phyloP scores from a whole-genome alignment of 2,797 vertebrate species.

The Hybognathus amarus region DNA sequence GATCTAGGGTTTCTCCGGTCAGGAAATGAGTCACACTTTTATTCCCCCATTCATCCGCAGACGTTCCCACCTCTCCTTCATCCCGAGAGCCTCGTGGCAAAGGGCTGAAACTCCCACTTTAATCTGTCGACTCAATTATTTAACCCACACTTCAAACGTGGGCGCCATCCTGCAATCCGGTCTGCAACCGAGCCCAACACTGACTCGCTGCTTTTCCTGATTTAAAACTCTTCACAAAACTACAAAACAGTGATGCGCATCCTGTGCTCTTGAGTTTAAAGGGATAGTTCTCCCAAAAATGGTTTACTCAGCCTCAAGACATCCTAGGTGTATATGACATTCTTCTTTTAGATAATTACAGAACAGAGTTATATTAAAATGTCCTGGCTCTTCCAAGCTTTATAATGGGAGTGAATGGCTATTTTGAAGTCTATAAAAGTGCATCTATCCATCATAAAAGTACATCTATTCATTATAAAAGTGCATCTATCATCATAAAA shows the following conservation, averaged over 20 bases:
- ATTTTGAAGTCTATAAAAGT: no score
- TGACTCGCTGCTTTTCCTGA: neutral
- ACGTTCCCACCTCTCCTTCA: constrained; percentile 63
- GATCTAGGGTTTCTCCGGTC: constrained; percentile 76
- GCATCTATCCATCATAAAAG: no score
- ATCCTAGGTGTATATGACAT: no score
- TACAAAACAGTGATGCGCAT: neutral
- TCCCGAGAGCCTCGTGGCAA: neutral
- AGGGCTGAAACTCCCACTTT: constrained; percentile 78
- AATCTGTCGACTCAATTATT: constrained; percentile 81
- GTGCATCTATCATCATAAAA: no score
- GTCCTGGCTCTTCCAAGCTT: no score
- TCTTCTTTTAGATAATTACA: no score
- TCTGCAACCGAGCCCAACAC: constrained; percentile 54
- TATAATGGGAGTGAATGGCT: no score
- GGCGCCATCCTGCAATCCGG: constrained; percentile 59
- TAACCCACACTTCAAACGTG: constrained; percentile 76
- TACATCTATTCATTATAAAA: no score
- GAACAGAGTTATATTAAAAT: no score
- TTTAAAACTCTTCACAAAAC: neutral
- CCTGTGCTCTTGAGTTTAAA: neutral
- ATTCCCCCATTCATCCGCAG: constrained; percentile 67
- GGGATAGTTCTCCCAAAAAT: no score
- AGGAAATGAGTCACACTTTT: constrained; percentile 77
- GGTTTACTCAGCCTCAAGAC: no score